Conservation (phyloP, 2,888 invertebrate genomes). For the Halictus quadricinctus region DNA sequence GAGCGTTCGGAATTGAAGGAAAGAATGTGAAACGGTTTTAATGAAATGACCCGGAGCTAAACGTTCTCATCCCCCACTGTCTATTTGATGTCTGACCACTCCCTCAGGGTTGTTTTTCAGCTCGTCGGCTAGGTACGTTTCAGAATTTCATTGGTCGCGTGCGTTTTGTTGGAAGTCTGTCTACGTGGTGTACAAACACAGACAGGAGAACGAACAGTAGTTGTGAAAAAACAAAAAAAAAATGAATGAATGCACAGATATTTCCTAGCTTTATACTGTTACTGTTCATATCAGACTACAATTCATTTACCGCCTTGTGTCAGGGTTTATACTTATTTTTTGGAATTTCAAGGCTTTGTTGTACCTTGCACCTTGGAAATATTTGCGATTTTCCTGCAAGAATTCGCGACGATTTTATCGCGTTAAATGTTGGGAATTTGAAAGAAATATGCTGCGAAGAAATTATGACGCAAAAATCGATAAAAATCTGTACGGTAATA, state of each 20-base stretch:
- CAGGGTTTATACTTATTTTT: neutral
- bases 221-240: neutral
- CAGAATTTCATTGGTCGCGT: neutral
- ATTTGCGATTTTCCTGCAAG: neutral
- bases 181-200: neutral
- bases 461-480: neutral
- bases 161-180: neutral
- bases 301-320: neutral
- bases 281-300: neutral
- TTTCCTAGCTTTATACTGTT: neutral
- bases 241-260: neutral
- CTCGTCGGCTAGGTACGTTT: neutral
- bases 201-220: neutral
- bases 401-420: neutral
- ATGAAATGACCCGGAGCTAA: neutral
- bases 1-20: neutral
- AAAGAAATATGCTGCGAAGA: neutral
- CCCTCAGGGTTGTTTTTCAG: slow-evolving; percentile 11
- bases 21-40: slow-evolving; percentile 4
- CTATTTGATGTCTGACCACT: slow-evolving; percentile 7
- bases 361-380: neutral
- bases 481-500: neutral
- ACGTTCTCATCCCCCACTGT: neutral
- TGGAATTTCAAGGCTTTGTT: neutral
- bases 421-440: neutral